Conservation (phyloP, 2,113 vertebrate genomes). For the Nanorana parkeri region DNA sequence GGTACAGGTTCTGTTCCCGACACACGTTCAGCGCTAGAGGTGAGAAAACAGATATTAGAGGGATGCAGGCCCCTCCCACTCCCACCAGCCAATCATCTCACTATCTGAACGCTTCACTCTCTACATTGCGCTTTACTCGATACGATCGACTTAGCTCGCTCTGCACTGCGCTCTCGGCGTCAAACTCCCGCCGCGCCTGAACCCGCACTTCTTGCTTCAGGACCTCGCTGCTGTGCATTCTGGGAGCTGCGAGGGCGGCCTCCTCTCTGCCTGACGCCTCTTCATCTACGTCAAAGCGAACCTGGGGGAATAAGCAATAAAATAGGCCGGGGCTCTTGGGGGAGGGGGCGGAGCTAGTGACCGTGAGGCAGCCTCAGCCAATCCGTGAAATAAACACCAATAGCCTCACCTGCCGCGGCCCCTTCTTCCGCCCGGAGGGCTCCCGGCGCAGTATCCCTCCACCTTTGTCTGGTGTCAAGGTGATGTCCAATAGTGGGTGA, state of each 20-base stretch:
- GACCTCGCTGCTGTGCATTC: conserved; percentile 18
- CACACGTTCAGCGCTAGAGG: conserved; percentile 13
- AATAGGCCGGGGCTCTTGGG: no score
- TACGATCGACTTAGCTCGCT: conserved; percentile 6
- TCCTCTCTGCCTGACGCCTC: not conserved
- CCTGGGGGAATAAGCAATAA: not conserved
- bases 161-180: conserved; percentile 12
- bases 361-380: no score
- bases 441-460: conserved; percentile 32
- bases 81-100: not conserved
- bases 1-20: conserved; percentile 12
- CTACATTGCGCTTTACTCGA: not conserved
- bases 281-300: conserved; percentile 26
- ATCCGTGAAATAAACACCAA: no score
- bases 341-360: no score
- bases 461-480: conserved; percentile 45
- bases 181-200: conserved; percentile 11
- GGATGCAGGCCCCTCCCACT: not conserved
- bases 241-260: not conserved
- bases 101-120: conserved; percentile 38
- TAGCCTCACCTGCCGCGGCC: conserved; percentile 15
- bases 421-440: not conserved
- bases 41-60: not conserved
- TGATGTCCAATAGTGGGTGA: conserved; percentile 37
- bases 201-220: not conserved